Evolutionary conservation across 2,888 invertebrate species (phyloP).

Genomic region (Torymus tubicola): DNA sequence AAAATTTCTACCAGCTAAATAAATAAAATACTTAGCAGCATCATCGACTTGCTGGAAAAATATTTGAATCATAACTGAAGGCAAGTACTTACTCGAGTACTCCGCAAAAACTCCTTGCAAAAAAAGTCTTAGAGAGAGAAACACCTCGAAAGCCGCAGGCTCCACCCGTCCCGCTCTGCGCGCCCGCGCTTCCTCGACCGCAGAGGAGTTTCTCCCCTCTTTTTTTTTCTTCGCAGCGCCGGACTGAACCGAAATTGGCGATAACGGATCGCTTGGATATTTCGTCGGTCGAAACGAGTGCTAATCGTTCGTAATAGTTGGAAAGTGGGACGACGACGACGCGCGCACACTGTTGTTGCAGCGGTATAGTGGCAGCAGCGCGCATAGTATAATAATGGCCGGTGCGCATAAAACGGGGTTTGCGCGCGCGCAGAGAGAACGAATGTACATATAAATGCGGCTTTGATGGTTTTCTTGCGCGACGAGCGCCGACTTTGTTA

Average conservation of each 20-base stretch:
- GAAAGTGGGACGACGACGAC: slow-evolving; percentile 41
- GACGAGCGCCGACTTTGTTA: slow-evolving; percentile 40
- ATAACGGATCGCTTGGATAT: slow-evolving; percentile 38
- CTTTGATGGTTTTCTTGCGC: slow-evolving; percentile 36
- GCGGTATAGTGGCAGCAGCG: too few species aligned
- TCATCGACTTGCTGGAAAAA: too few species aligned
- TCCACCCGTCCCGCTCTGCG: background rate
- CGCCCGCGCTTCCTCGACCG: too few species aligned
- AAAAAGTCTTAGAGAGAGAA: background rate
- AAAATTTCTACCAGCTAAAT: too few species aligned
- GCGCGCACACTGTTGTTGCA: too few species aligned
- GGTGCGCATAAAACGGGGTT: slow-evolving; percentile 9
- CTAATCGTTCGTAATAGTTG: slow-evolving; percentile 48
- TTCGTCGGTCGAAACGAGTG: slow-evolving; percentile 36
- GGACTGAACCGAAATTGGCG: slow-evolving; percentile 11
- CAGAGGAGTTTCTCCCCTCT: slow-evolving; percentile 13
- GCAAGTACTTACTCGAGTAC: too few species aligned
- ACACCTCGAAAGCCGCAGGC: background rate
- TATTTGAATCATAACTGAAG: too few species aligned
- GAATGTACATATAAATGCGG: slow-evolving; percentile 29
- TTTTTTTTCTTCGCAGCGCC: slow-evolving; percentile 1
- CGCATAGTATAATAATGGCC: slow-evolving; percentile 14
- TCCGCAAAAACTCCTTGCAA: background rate
- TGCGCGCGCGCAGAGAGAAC: background rate
- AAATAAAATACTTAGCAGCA: too few species aligned